Conservation (phyloP, 2,113 vertebrate species). For the Macquaria australasica region DNA sequence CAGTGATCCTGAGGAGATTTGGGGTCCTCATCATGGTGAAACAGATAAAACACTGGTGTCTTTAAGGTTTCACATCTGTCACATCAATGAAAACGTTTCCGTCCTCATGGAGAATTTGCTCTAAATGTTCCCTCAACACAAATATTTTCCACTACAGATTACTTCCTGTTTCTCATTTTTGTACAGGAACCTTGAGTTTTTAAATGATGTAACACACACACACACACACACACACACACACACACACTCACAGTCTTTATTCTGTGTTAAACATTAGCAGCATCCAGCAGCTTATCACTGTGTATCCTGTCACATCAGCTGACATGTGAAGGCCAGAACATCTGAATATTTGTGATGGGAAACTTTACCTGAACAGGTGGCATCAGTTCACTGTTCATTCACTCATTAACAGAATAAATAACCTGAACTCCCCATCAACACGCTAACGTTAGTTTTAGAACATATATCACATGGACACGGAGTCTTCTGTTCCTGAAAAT, state of each 20-base stretch:
- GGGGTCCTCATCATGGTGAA: too few species aligned
- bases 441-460: neutral
- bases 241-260: conserved; percentile 5
- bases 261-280: conserved; percentile 50
- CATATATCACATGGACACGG: neutral
- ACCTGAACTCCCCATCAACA: neutral
- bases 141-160: neutral
- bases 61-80: neutral
- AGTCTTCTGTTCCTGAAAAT: neutral
- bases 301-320: conserved; percentile 12
- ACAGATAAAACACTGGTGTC: neutral
- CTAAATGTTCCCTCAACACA: neutral
- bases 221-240: neutral
- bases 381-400: neutral
- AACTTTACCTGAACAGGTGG: conserved; percentile 7
- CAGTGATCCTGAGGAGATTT: too few species aligned
- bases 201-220: conserved; percentile 3
- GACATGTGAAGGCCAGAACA: conserved; percentile 16
- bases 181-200: neutral
- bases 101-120: neutral
- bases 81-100: neutral
- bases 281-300: conserved; percentile 36
- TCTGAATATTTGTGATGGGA: neutral
- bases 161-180: neutral
- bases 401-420: neutral